phyloP scores from a whole-genome alignment of 2,797 vertebrate species.

The Acridotheres tristis region DNA sequence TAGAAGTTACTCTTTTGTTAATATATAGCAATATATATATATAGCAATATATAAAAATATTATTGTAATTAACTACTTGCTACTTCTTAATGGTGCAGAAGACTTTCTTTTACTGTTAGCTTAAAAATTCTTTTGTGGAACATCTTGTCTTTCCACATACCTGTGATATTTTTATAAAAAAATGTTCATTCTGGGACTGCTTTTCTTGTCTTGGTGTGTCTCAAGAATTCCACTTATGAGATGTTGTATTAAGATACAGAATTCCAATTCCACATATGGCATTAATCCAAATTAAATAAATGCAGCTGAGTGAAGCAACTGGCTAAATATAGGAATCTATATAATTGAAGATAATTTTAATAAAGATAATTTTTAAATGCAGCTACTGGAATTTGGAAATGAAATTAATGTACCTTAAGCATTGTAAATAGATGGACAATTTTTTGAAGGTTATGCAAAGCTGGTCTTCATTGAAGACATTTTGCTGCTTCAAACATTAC shows the following conservation, averaged over 20 bases:
- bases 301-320: background rate
- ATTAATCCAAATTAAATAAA: slow-evolving; percentile 33
- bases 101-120: background rate
- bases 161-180: background rate
- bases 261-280: background rate
- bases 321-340: background rate
- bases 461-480: background rate
- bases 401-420: background rate
- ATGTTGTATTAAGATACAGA: slow-evolving; percentile 10
- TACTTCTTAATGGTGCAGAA: background rate
- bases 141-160: background rate
- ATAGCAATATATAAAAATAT: background rate
- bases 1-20: background rate
- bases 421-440: background rate
- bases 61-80: background rate
- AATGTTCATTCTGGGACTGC: background rate
- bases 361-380: background rate
- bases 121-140: background rate
- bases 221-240: background rate
- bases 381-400: background rate
- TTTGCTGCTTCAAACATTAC: background rate
- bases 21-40: too few relatives aligned
- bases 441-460: background rate
- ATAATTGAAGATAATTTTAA: background rate
- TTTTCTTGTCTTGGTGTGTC: background rate